phyloP scores from a whole-genome alignment of 2,113 vertebrate genomes.

The Lagopus leucura region DNA sequence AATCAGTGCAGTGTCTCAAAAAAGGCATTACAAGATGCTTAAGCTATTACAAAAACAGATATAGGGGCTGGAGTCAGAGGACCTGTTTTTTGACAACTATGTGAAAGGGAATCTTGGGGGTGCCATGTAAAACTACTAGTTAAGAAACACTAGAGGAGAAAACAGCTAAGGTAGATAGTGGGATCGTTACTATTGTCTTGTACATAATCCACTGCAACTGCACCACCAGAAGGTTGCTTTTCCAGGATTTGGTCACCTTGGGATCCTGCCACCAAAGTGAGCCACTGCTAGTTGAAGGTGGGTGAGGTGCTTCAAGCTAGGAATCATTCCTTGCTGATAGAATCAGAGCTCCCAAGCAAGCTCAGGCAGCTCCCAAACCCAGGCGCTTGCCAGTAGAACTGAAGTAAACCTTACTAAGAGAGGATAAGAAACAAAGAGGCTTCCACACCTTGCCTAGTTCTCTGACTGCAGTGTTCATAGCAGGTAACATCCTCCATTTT shows the following conservation, averaged over 20 bases:
- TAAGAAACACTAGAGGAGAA: background rate
- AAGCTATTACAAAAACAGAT: background rate
- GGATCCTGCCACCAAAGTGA: conserved; percentile 21
- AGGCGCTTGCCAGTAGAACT: conserved; percentile 10
- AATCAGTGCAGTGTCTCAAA: background rate
- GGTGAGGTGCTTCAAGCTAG: conserved; percentile 48
- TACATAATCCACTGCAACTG: background rate
- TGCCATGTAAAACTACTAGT: background rate
- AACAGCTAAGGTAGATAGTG: rapidly evolving
- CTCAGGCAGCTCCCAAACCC: background rate
- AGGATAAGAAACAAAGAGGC: background rate
- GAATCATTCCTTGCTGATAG: conserved; percentile 41
- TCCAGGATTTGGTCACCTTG: background rate
- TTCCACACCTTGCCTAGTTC: background rate
- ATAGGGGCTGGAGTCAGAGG: background rate
- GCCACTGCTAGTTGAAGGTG: conserved; percentile 9
- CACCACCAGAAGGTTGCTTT: background rate
- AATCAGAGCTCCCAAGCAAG: conserved; percentile 56
- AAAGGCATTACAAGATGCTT: background rate
- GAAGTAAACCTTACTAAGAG: background rate
- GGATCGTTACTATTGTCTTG: background rate
- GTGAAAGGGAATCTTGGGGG: background rate
- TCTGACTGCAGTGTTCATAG: background rate
- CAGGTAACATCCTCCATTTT: conserved; percentile 17
- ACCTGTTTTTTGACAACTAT: background rate